Evolutionary conservation across 2,797 vertebrate genomes (phyloP).

Genomic region (Pangasius mekongensis): DNA sequence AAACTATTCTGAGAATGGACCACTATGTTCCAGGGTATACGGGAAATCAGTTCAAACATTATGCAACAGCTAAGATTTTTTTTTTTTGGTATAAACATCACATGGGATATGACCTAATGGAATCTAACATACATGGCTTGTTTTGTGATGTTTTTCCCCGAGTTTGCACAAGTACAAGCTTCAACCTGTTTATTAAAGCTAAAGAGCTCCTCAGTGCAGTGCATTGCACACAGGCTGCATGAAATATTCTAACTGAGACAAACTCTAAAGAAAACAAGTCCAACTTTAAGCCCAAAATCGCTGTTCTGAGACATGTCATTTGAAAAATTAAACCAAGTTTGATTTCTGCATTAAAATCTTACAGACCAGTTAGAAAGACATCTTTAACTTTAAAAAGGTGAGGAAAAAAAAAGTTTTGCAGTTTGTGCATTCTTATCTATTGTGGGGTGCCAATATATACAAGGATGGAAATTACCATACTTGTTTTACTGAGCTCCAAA

Average conservation of each 20-base stretch:
- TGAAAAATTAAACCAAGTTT: not conserved
- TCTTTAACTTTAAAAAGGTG: not conserved
- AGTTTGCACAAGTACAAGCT: not conserved
- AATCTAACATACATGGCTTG: not conserved
- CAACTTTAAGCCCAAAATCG: not conserved
- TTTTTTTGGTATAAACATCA: constrained; percentile 12
- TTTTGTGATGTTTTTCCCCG: not conserved
- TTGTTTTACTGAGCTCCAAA: not conserved
- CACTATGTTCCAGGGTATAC: constrained; percentile 1
- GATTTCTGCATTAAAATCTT: not conserved
- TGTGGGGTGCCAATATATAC: not conserved
- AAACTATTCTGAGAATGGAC: constrained; percentile 12
- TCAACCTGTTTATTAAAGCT: constrained; percentile 1
- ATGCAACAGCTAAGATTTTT: constrained; percentile 2
- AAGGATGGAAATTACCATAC: not conserved
- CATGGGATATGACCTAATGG: not conserved
- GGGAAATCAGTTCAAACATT: constrained; percentile 20
- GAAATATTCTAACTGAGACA: not conserved
- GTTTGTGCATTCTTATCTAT: not conserved
- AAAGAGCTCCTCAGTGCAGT: not conserved
- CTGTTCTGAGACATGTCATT: not conserved
- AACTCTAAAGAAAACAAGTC: not conserved
- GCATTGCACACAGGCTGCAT: not conserved
- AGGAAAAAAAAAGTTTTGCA: not conserved
- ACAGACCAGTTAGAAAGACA: not conserved